A percentile compares a stretch with the other conserved stretches of the same genome.
These are phyloP conservation scores for Macrobrachium nipponense DNA, from an alignment of 1,140 invertebrate genomes.

Conservation along the genomic window DNA sequence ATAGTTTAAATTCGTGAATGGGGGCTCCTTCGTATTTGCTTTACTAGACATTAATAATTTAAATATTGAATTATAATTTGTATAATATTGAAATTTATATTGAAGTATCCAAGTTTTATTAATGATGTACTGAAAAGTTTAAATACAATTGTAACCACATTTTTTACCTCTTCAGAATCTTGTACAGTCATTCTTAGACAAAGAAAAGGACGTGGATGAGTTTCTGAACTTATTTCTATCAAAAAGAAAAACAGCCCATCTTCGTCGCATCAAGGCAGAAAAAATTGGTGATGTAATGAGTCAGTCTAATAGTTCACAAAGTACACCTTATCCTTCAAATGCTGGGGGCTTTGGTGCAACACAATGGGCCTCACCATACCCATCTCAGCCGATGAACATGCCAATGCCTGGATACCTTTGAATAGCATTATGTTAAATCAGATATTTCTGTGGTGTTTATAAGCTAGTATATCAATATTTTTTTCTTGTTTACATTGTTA, in stretches of 20 bases:
- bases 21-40: no score
- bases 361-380: slow-evolving; percentile 47
- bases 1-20: no score
- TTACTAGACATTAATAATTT: no score
- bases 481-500: no score
- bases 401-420: slow-evolving; percentile 49
- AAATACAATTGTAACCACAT: background rate
- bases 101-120: no score
- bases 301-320: slow-evolving; percentile 12
- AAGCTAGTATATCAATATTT: no score
- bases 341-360: slow-evolving; percentile 20
- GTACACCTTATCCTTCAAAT: slow-evolving; percentile 21
- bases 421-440: background rate
- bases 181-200: slow-evolving; percentile 67
- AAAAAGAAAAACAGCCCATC: slow-evolving; percentile 68
- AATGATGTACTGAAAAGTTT: background rate
- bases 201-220: slow-evolving; percentile 67
- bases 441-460: background rate
- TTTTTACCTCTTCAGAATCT: slow-evolving; percentile 63
- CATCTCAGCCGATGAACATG: slow-evolving; percentile 51
- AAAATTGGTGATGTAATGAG: slow-evolving; percentile 68
- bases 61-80: no score
- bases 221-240: slow-evolving; percentile 68
- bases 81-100: no score
- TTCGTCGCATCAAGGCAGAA: slow-evolving; percentile 69